Percentiles rank a stretch among this genome's conserved stretches.
Conservation (phyloP, 1,140 invertebrate genomes). For the Nasonia giraulti region DNA sequence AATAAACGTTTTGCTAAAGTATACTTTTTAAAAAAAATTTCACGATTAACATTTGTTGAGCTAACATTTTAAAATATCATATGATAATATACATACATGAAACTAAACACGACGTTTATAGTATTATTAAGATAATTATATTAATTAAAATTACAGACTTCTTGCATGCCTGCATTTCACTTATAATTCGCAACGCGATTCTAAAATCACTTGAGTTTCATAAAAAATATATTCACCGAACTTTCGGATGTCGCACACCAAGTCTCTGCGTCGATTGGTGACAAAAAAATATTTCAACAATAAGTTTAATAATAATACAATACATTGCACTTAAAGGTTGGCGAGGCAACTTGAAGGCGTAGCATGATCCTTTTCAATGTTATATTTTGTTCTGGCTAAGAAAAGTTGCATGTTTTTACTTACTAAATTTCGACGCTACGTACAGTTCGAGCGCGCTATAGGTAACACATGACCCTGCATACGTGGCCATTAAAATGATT, state of each 20-base stretch:
- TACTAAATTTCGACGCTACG: slow-evolving; percentile 43
- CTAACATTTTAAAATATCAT: background rate
- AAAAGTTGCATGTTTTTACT: slow-evolving; percentile 19
- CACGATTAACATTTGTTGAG: background rate
- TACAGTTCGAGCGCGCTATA: background rate
- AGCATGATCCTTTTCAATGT: slow-evolving; percentile 15
- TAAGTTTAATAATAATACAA: background rate
- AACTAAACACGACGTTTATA: background rate
- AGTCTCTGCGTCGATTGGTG: slow-evolving; percentile 61
- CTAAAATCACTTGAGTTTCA: slow-evolving; percentile 6
- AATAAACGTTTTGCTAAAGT: slow-evolving; percentile 18
- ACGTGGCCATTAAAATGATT: no score
- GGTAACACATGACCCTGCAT: no score
- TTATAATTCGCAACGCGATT: background rate
- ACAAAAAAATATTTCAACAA: slow-evolving; percentile 11
- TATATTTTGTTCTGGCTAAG: background rate
- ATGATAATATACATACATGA: background rate
- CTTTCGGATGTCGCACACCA: slow-evolving; percentile 56
- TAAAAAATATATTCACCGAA: slow-evolving; percentile 20
- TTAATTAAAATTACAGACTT: background rate
- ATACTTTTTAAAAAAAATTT: slow-evolving; percentile 11
- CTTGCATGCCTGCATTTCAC: no score
- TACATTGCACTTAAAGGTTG: background rate
- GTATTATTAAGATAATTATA: background rate
- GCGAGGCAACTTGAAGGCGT: slow-evolving; percentile 36